Base-by-base conservation (phyloP, 2,113 vertebrate genomes). In the Polypterus bichir region DNA sequence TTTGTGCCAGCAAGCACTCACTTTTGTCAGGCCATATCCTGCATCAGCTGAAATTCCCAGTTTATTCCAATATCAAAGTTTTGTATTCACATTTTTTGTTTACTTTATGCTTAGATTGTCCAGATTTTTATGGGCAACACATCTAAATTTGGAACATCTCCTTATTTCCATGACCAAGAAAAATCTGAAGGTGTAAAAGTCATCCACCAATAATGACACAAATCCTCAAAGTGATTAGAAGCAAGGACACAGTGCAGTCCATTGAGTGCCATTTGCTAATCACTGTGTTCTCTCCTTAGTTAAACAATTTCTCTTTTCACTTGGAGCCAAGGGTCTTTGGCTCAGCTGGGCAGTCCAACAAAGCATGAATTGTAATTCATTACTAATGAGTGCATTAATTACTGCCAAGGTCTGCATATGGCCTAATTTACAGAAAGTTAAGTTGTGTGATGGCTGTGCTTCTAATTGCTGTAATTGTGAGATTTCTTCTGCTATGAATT, bases 401-500 rank as follows among this genome's bases (percentile, higher is more conserved):
- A 83, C 54, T 7, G 11, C 11, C 60, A 52, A 69, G 44, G 61
- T 27, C 46, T 58, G 27, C 27, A 45, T 51, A 69, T 61, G 73
- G 61, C 71, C 65, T 64, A 27, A 27, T 27, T 27, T 60, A 56
- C 67, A 69, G 72, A 66, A 64, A 71, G 51, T 52, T 7, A 10
- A 62, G 56, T 49, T 65, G 55, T 66, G 70, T 77, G 79, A 85
- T 76, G 74, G 68, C 62, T 70, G 65, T 66, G 59, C 69, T 68
- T 56, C 67, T 82, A 77, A 85, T 88, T 79, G 49, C 59, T 73
- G 70, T 82, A 85, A 89, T 86, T 81, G 78, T 74, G 27, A 27
- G 2, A 27, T 27, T 27, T 27, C 27, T 27, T 27, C 27, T 27
- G 27, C 27, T 27, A 27, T 27, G 27, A 27, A 27, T 27, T 27